Conservation (phyloP, 2,888 invertebrate species). For the Orchesellides sinensis region DNA sequence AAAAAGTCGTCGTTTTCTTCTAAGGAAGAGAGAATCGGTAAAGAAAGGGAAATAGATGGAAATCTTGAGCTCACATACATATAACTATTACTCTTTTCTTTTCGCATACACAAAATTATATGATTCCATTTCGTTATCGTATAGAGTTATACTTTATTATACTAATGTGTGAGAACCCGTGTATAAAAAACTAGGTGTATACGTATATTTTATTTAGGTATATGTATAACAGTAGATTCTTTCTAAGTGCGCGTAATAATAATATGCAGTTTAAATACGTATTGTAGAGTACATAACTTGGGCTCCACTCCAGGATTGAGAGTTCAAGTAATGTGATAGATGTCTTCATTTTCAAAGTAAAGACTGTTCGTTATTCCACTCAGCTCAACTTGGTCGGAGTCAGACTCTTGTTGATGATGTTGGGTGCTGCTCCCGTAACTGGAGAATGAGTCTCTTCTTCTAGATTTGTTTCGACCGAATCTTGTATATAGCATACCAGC, state of each 20-base stretch:
- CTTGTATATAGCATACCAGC: conserved; percentile 71
- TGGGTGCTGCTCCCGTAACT: conserved; percentile 25
- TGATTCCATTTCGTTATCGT: conserved; percentile 30
- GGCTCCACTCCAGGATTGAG: conserved; percentile 55
- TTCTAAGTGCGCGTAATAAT: background rate
- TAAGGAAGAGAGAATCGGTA: background rate
- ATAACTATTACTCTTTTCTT: conserved; percentile 23
- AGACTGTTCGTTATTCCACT: conserved; percentile 75
- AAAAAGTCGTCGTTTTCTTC: conserved; percentile 30
- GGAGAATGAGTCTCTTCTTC: conserved; percentile 45
- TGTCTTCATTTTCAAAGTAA: conserved; percentile 75
- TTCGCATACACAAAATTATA: conserved; percentile 54
- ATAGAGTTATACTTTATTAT: conserved; percentile 2
- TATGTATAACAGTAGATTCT: conserved; percentile 12
- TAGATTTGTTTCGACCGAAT: conserved; percentile 67
- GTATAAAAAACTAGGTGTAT: background rate
- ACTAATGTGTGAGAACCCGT: conserved; percentile 6
- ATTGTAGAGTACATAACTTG: conserved; percentile 1
- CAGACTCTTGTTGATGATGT: conserved; percentile 68
- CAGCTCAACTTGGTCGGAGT: conserved; percentile 73
- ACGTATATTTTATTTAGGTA: conserved; percentile 12
- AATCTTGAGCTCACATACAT: conserved; percentile 35
- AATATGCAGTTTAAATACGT: background rate
- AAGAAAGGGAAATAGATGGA: conserved; percentile 18
- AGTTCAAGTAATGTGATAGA: conserved; percentile 74